Evolutionary conservation across 2,888 invertebrate genomes (phyloP).

Genomic region (Pegoplata infirma): DNA sequence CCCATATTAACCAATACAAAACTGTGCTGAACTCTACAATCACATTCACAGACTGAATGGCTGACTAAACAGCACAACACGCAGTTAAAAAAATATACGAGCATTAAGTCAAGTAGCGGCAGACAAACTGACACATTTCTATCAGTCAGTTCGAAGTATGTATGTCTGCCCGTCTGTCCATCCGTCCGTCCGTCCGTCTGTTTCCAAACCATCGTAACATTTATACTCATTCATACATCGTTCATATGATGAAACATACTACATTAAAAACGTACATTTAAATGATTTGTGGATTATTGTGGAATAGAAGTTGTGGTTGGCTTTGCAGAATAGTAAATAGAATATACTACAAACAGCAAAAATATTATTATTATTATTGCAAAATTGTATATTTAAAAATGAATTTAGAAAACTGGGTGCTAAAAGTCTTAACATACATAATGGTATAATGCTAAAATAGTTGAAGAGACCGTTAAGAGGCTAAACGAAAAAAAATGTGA

Average conservation of each 20-base stretch:
- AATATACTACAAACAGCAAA: neutral
- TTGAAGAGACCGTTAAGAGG: conserved; percentile 37
- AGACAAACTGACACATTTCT: conserved; percentile 59
- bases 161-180: neutral
- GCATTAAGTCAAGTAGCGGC: conserved; percentile 53
- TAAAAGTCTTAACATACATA: conserved; percentile 39
- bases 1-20: neutral
- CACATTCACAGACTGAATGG: conserved; percentile 21
- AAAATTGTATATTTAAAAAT: neutral
- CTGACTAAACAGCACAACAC: neutral
- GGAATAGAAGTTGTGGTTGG: neutral
- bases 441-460: neutral
- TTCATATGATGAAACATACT: neutral
- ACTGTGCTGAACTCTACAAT: neutral
- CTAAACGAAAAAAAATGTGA: conserved; percentile 1
- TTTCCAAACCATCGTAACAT: neutral
- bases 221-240: neutral
- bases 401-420: conserved; percentile 37
- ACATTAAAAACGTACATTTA: neutral
- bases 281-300: neutral
- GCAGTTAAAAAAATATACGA: conserved; percentile 1
- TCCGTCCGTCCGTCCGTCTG: neutral
- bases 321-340: neutral
- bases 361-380: conserved; percentile 1
- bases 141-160: conserved; percentile 29